phyloP scores from a whole-genome alignment of 2,113 vertebrate genomes.

The Hydrolagus affinis region DNA sequence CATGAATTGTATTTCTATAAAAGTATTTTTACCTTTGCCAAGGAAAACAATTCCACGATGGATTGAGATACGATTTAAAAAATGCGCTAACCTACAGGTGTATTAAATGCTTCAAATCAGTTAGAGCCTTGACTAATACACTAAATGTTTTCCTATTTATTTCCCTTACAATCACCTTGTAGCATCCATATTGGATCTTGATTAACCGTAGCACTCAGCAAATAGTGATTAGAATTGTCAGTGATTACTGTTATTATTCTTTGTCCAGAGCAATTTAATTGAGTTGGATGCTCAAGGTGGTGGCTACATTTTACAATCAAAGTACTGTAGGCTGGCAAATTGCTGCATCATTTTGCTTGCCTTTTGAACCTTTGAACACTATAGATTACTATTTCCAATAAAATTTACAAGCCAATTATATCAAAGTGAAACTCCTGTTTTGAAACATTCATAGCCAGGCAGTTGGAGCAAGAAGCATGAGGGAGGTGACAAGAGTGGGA shows the following conservation, averaged over 20 bases:
- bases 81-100: neutral
- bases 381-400: neutral
- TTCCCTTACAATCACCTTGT: neutral
- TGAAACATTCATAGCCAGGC: neutral
- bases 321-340: neutral
- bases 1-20: too few species aligned
- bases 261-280: neutral
- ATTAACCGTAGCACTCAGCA: neutral
- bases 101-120: neutral
- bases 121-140: neutral
- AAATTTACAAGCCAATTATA: neutral
- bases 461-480: neutral
- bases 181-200: neutral
- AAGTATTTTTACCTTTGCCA: neutral
- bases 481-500: neutral
- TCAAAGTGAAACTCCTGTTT: neutral
- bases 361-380: neutral
- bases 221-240: neutral
- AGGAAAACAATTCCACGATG: neutral
- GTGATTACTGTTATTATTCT: neutral
- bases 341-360: neutral
- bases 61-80: neutral
- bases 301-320: neutral
- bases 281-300: neutral
- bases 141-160: neutral